Conservation (phyloP, 2,113 vertebrate species). For the Malaclemys terrapin region DNA sequence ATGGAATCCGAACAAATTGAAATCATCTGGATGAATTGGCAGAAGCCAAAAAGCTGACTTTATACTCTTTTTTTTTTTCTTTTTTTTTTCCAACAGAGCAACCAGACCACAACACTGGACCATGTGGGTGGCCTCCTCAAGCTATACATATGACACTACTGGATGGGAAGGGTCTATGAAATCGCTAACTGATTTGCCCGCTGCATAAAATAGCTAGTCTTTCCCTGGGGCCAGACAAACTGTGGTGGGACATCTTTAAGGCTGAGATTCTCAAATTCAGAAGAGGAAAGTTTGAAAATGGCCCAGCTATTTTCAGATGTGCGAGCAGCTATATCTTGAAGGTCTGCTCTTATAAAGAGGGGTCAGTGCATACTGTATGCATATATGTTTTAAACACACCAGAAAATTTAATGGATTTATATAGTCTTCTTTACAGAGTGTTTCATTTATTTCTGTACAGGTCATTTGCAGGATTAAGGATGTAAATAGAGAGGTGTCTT, state of each 20-base stretch:
- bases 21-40: slow-evolving; percentile 76
- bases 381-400: background rate
- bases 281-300: slow-evolving; percentile 40
- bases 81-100: slow-evolving; percentile 64
- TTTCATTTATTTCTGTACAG: background rate
- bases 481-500: background rate
- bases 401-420: background rate
- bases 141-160: slow-evolving; percentile 28
- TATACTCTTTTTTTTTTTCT: slow-evolving; percentile 65
- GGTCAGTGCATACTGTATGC: background rate
- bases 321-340: background rate
- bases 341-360: background rate
- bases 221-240: slow-evolving; percentile 27
- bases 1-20: slow-evolving; percentile 77
- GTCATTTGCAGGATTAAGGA: background rate
- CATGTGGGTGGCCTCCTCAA: slow-evolving; percentile 74
- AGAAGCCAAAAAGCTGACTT: slow-evolving; percentile 68
- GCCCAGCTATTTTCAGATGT: background rate
- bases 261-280: slow-evolving; percentile 37
- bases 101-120: slow-evolving; percentile 76
- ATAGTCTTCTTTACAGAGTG: background rate
- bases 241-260: background rate
- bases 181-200: slow-evolving; percentile 50
- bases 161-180: slow-evolving; percentile 52
- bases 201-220: slow-evolving; percentile 47